Evolutionary conservation across 2,113 vertebrate species (phyloP).

Genomic region (Eurystomus gularis): DNA sequence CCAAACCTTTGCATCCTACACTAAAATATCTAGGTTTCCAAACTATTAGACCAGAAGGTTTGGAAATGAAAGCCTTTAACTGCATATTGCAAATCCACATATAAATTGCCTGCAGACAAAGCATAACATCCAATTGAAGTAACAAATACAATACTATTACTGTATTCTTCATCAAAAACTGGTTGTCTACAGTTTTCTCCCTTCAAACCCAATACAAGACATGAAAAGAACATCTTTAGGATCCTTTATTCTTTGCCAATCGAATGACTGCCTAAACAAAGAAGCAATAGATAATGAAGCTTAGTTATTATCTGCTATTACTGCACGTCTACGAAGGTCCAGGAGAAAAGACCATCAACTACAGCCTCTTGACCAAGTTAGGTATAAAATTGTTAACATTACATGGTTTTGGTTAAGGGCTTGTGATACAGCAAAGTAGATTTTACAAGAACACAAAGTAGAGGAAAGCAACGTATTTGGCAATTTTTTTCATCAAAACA

Average conservation of each 20-base stretch:
- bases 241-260: background rate
- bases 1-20: background rate
- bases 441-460: background rate
- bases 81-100: background rate
- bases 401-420: background rate
- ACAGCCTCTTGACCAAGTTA: background rate
- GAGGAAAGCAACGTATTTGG: background rate
- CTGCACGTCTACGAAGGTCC: background rate
- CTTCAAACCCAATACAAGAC: background rate
- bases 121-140: background rate
- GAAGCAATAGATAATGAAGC: background rate
- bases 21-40: background rate
- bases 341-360: background rate
- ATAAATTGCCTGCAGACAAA: background rate
- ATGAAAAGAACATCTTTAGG: background rate
- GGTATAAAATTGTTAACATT: background rate
- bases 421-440: background rate
- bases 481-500: background rate
- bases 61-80: background rate
- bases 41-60: background rate
- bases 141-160: background rate
- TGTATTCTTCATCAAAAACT: background rate
- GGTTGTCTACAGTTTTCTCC: background rate
- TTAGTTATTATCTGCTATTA: background rate
- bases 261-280: background rate